Evolutionary conservation across 2,797 vertebrate species (phyloP), one percentile per base, ranked within the genome.

Genomic region (Gymnodraco acuticeps): DNA sequence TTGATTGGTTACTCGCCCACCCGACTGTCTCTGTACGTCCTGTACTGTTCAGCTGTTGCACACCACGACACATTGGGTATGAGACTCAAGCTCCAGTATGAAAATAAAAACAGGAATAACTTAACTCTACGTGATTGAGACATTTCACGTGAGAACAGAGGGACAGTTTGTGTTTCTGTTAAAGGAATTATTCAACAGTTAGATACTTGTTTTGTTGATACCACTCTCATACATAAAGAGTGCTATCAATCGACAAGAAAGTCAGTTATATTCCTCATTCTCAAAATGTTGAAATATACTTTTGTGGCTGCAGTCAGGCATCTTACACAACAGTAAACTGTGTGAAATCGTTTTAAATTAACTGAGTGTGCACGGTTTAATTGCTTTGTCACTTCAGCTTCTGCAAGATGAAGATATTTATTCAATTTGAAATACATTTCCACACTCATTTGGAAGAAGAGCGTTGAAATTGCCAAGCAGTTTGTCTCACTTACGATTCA

Each of bases 1-100:
- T 81, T 83, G 68, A 92, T 90, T 93, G 93, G 92, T 83, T 85
- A 81, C 73, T 87, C 56, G 64, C 87, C 84, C 54, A 15, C 23
- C 55, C 38, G n/a, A 51, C 75, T 82, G 67, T 83, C 63, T 86
- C 66, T 86, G 68, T 27, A 55, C 61, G 55, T 67, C 77, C 79
- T 17, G 19, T 13, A 56, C 53, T 60, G 45, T 61, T 76, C 68
- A 73, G 63, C 72, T 85, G 75, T 84, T 84, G 48, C 77, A 82
- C 64, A 48, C 50, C 53, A 60, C 41, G 63, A 75, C 52, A 62
- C 69, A 46, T 55, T 41, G 23, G 62, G 20, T 56, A 33, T 41
- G 47, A 73, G 19, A n/a, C 70, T 16, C 38, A 62, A 20, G 41
- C 59, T 73, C 16, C 41, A 13, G 41, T 5, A 13, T 43, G 31